Percentiles rank a stretch among this genome's conserved stretches.
Evolutionary conservation across 2,888 invertebrate species (phyloP).

Genomic region (Geotrupes spiniger): DNA sequence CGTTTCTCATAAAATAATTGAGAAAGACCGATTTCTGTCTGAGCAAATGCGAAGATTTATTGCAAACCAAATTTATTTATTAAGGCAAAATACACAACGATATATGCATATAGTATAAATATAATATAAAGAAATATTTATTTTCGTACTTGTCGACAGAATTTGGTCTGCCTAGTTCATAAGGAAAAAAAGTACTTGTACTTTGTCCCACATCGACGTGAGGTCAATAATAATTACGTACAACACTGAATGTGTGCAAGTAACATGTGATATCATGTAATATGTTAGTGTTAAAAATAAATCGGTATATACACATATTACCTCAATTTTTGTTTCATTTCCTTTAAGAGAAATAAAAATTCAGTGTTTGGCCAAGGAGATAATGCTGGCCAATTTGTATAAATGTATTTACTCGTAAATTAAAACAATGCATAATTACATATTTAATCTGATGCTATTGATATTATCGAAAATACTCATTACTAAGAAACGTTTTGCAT

Average conservation of each 20-base stretch:
- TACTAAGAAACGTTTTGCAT: too few relatives aligned
- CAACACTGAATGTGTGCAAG: slow-evolving; percentile 53
- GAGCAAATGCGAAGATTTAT: slow-evolving; percentile 19
- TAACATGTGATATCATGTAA: slow-evolving; percentile 54
- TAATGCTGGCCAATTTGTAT: too few relatives aligned
- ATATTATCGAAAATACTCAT: too few relatives aligned
- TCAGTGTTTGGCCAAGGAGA: too few relatives aligned
- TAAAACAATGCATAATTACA: too few relatives aligned
- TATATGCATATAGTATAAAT: slow-evolving; percentile 23
- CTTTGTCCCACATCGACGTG: slow-evolving; percentile 51
- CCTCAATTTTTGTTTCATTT: slow-evolving; percentile 48
- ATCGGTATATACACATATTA: slow-evolving; percentile 49
- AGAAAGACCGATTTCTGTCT: slow-evolving; percentile 24
- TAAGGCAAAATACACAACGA: slow-evolving; percentile 28
- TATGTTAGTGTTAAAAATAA: slow-evolving; percentile 54
- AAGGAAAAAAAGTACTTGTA: slow-evolving; percentile 42
- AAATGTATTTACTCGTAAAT: too few relatives aligned
- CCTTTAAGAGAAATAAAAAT: too few relatives aligned
- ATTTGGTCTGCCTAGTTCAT: slow-evolving; percentile 17
- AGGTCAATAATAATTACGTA: slow-evolving; percentile 52
- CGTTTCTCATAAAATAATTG: too few relatives aligned
- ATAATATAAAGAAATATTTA: slow-evolving; percentile 5
- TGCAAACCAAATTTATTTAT: slow-evolving; percentile 26
- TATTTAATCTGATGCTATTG: too few relatives aligned
- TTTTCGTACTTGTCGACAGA: slow-evolving; percentile 16